Evolutionary conservation across 2,888 invertebrate species (phyloP).

Genomic region (Ramazzottius varieornatus): DNA sequence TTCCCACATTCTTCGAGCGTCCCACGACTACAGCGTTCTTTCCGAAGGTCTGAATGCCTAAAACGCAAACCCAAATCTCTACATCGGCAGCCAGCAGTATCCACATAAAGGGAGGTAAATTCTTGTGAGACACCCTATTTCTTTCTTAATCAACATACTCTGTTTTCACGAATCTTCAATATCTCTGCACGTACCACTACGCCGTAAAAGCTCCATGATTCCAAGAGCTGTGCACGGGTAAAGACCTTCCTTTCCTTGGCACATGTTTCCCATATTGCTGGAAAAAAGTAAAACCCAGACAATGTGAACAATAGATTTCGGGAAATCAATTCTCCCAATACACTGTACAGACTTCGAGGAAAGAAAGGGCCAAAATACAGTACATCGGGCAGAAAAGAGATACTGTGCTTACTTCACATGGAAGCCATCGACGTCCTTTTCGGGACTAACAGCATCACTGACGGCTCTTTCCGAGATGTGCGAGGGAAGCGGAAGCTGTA

Average conservation of each 20-base stretch:
- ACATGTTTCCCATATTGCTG: constrained; percentile 47
- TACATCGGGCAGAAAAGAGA: too few relatives aligned
- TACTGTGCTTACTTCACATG: too few relatives aligned
- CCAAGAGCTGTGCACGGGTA: constrained; percentile 55
- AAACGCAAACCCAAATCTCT: constrained; percentile 16
- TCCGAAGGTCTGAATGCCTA: constrained; percentile 48
- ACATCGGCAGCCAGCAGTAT: too few relatives aligned
- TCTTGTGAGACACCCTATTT: too few relatives aligned
- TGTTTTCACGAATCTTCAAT: neutral
- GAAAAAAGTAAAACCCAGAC: too few relatives aligned
- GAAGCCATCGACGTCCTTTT: constrained; percentile 76
- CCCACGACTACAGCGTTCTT: constrained; percentile 67
- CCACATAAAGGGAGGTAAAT: too few relatives aligned
- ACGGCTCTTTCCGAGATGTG: constrained; percentile 45
- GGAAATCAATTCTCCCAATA: too few relatives aligned
- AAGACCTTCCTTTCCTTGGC: constrained; percentile 24
- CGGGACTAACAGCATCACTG: constrained; percentile 48
- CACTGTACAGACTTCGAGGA: too few relatives aligned
- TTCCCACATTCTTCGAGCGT: constrained; percentile 66
- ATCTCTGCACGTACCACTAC: constrained; percentile 26
- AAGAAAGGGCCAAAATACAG: too few relatives aligned
- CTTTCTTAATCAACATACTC: too few relatives aligned
- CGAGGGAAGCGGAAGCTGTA: constrained; percentile 44
- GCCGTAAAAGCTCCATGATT: constrained; percentile 29
- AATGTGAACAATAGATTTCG: too few relatives aligned